Percentiles rank a stretch among this genome's conserved stretches.
phyloP scores from a whole-genome alignment of 2,113 vertebrate species.

The Marmota monax region DNA sequence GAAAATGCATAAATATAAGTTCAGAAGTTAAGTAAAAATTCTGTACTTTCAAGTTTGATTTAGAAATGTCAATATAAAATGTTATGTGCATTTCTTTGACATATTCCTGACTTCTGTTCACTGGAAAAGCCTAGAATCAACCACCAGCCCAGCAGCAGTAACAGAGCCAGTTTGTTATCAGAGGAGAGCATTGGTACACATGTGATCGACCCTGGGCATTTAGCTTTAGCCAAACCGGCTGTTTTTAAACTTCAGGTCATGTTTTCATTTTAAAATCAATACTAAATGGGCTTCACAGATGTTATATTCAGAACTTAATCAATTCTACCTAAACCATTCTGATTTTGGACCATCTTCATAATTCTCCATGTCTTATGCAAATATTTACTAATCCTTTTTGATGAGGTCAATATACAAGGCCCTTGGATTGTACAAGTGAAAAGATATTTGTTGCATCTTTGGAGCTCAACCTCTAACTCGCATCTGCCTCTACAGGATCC shows the following conservation, averaged over 20 bases:
- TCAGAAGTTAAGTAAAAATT: background rate
- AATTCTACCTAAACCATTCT: background rate
- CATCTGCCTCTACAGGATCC: background rate
- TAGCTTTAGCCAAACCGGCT: background rate
- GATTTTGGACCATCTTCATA: background rate
- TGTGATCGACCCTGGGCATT: background rate
- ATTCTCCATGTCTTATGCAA: background rate
- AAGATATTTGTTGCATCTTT: background rate
- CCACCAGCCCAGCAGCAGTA: background rate
- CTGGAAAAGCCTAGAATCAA: background rate
- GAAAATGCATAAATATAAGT: background rate
- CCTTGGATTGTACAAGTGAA: background rate
- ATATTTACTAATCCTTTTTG: conserved; percentile 9
- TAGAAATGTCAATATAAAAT: background rate
- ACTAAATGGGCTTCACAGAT: background rate
- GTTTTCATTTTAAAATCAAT: conserved; percentile 36
- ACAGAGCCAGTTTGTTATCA: background rate
- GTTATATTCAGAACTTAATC: background rate
- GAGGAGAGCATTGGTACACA: background rate
- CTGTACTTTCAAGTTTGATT: background rate
- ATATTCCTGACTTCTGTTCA: background rate
- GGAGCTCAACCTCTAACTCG: background rate
- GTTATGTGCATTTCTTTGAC: background rate
- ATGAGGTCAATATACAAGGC: background rate
- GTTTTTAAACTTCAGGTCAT: conserved; percentile 27